Evolutionary conservation across 2,113 vertebrate genomes (phyloP).

Genomic region (Gobio gobio): DNA sequence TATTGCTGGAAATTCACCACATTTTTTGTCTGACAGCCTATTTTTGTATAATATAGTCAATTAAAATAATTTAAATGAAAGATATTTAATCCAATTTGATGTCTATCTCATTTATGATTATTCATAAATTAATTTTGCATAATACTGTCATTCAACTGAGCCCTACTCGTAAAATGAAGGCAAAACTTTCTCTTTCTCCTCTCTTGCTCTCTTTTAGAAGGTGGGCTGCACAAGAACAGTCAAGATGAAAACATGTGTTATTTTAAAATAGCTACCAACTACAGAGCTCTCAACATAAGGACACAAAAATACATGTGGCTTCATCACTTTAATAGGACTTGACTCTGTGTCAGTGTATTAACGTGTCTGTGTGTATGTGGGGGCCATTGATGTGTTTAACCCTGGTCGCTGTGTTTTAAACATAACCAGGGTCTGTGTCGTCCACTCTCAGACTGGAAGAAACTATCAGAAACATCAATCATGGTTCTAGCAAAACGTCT

Average conservation of each 20-base stretch:
- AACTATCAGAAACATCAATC: constrained; percentile 61
- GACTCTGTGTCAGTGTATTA: constrained; percentile 25
- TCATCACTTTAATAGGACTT: constrained; percentile 25
- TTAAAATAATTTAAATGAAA: background rate
- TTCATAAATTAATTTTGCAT: background rate
- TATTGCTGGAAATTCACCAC: no score
- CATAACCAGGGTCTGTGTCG: constrained; percentile 37
- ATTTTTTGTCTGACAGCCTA: no score
- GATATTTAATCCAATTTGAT: background rate
- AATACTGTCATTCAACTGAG: no score
- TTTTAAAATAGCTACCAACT: no score
- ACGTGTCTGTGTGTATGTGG: constrained; percentile 12
- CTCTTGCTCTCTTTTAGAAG: background rate
- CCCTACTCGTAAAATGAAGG: background rate
- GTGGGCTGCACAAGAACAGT: background rate
- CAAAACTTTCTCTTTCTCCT: background rate
- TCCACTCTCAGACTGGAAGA: constrained; percentile 55
- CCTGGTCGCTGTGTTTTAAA: constrained; percentile 55
- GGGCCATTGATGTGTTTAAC: constrained; percentile 30
- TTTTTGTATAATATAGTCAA: no score
- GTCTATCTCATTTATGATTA: background rate
- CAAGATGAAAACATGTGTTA: background rate
- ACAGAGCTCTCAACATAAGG: background rate
- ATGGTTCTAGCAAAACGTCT: constrained; percentile 41
- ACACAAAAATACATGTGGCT: constrained; percentile 33